Base-by-base conservation (phyloP, 2,797 vertebrate genomes). In the Spondyliosoma cantharus region DNA sequence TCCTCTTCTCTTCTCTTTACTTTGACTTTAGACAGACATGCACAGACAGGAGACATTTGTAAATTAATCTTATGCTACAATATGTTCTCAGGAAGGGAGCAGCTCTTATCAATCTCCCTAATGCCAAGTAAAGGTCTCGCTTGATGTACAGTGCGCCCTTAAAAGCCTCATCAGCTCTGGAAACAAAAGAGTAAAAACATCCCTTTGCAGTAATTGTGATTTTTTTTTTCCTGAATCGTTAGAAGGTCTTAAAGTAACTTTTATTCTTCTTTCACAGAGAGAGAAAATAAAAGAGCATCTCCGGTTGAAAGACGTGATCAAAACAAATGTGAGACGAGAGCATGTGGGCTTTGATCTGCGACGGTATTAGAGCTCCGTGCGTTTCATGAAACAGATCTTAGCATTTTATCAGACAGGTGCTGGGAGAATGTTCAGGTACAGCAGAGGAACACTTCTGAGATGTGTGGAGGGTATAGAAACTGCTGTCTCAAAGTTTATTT, bases 81-180 rank as follows among this genome's bases (percentile, higher is more conserved):
- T 27, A 12, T 43, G 27, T 75, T 80, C 42, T 22, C 22, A 73
- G 54, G 63, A 78, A 67, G 0, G 60, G 6, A 69, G 24, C 56
- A 49, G 64, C 60, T 71, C 37, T 71, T 24, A 74, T 59, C 12
- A 19, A 12, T 49, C 59, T 58, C 24, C 45, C 22, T 25, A 27
- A 48, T 70, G 63, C 46, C 43, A 15, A 53, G 54, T 67, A 64
- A 72, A 66, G 50, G n/a, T 63, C 52, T 60, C 11, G 2, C 60
- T 57, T 84, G 74, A 82, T 77, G 58, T 63, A 74, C 56, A 29
- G 7, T 13, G 1, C 22, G 49, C 8, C 64, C 22, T 70, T 84
- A 74, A 83, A 89, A 86, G 74, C 52, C 64, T 56, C 63, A 46
- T 68, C 29, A 65, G 53, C 29, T 62, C n/a, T 11, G 43, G n/a